Evolutionary conservation across 2,113 vertebrate genomes (phyloP).

Genomic region (Miniopterus natalensis): DNA sequence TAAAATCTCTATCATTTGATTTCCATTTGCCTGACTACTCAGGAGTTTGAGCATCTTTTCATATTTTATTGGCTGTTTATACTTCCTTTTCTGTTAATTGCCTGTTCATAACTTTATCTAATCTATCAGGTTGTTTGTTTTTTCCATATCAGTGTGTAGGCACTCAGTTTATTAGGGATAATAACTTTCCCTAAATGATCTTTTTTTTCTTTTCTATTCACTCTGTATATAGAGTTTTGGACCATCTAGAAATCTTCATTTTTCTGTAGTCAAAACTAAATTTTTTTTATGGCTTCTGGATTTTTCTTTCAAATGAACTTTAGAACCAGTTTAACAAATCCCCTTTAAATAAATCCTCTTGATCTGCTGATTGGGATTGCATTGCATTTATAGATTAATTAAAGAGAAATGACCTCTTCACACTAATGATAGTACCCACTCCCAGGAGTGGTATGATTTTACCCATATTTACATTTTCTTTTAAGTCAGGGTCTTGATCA

Average conservation of each 20-base stretch:
- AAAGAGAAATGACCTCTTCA: neutral
- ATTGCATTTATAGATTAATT: neutral
- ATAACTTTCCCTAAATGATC: neutral
- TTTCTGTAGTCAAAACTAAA: neutral
- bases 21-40: neutral
- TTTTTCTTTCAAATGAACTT: conserved; percentile 53
- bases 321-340: neutral
- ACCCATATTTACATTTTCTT: neutral
- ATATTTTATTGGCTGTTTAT: neutral
- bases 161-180: neutral
- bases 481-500: neutral
- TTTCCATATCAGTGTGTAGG: neutral
- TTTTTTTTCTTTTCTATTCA: neutral
- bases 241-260: neutral
- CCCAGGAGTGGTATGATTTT: neutral
- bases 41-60: neutral
- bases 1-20: conserved; percentile 6
- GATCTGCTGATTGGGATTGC: neutral
- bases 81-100: conserved; percentile 13
- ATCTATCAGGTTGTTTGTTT: conserved; percentile 3
- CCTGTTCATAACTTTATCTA: conserved; percentile 28
- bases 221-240: neutral
- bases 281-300: conserved; percentile 3
- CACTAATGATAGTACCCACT: neutral
- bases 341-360: conserved; percentile 34